phyloP scores from a whole-genome alignment of 2,113 vertebrate genomes.

The Craseonycteris thonglongyai region DNA sequence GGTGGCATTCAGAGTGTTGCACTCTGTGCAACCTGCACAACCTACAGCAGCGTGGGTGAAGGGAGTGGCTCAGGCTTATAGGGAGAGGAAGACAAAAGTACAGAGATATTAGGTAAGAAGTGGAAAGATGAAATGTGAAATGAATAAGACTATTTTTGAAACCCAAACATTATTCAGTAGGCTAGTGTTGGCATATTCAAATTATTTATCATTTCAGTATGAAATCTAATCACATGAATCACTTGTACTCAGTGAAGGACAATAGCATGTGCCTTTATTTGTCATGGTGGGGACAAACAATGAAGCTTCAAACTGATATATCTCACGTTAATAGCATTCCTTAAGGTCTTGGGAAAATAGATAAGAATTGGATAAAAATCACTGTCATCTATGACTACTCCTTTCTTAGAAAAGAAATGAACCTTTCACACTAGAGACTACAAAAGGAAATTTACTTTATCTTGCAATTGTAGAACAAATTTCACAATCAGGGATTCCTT shows the following conservation, averaged over 20 bases:
- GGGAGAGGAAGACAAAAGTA: background rate
- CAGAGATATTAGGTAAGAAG: background rate
- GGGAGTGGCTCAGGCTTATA: background rate
- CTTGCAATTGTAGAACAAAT: background rate
- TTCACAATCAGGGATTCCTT: background rate
- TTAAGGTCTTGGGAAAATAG: background rate
- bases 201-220: background rate
- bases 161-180: background rate
- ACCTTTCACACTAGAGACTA: background rate
- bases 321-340: background rate
- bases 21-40: background rate
- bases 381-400: background rate
- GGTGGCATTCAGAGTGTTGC: no score
- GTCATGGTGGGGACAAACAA: background rate
- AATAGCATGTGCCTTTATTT: background rate
- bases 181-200: background rate
- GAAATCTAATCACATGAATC: background rate
- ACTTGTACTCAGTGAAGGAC: background rate
- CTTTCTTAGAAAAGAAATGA: conserved; percentile 46
- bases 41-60: background rate
- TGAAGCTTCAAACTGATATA: background rate
- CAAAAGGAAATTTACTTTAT: background rate
- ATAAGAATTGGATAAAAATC: background rate
- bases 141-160: background rate
- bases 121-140: background rate